A percentile compares a stretch with the other conserved stretches of the same genome.
These are phyloP conservation scores for Artemisiospiza belli DNA, from an alignment of 2,113 vertebrate species.

Conservation along the genomic window DNA sequence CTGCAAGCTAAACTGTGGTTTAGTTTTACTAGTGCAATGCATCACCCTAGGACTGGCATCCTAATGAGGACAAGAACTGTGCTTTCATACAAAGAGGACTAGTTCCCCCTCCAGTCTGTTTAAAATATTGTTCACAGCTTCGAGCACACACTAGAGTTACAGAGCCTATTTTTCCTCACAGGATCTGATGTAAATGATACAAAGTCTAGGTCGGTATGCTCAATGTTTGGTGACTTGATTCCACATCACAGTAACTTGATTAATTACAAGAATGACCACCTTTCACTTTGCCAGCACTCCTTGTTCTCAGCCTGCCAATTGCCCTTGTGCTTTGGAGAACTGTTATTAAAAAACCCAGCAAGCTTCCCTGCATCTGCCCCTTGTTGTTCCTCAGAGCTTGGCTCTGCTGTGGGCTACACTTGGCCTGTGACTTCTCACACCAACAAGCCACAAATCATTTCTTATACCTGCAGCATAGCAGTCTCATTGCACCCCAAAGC, in stretches of 20 bases:
- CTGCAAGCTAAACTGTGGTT: not conserved
- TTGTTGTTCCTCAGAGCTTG: not conserved
- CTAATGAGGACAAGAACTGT: conserved; percentile 24
- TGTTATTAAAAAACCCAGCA: not conserved
- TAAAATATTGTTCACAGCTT: conserved; percentile 53
- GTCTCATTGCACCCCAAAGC: not conserved
- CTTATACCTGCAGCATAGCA: not conserved
- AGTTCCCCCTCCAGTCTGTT: conserved; percentile 70
- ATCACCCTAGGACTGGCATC: conserved; percentile 34
- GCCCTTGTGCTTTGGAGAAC: not conserved
- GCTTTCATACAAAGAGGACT: conserved; percentile 58
- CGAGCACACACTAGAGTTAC: not conserved
- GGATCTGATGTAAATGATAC: not conserved
- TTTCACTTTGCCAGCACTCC: not conserved
- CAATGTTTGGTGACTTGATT: not conserved
- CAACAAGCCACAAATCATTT: not conserved
- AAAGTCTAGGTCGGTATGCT: rapidly evolving
- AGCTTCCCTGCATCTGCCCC: not conserved
- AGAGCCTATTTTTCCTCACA: not conserved
- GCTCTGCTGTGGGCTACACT: not conserved
- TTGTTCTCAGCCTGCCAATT: not conserved
- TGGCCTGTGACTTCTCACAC: not conserved
- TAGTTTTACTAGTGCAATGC: conserved; percentile 4
- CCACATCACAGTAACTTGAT: not conserved
- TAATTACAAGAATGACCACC: not conserved